Evolutionary conservation across 2,797 vertebrate genomes (phyloP), one percentile per base, ranked within the genome.

Genomic region (Dallia pectoralis): DNA sequence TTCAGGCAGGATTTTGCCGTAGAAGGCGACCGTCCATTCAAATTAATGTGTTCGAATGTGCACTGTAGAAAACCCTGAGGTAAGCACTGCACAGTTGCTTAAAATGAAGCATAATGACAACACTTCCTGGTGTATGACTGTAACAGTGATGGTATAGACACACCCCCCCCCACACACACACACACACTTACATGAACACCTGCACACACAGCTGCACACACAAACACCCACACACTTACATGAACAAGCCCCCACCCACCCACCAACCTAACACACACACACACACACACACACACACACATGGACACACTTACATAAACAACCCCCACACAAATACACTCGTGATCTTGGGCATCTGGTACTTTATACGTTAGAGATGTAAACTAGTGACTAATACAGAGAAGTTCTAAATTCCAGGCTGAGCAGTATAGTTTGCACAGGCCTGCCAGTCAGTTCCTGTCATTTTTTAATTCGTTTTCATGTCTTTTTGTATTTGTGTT

Each of bases 21-120:
- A 25, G 72, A 75, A 81, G 63, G 30, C 79, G 59, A n/a, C 11
- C 74, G 88, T 91, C 84, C 7, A 25, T 78, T 87, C 30, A 16
- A 30, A 64, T 87, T 87, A 81, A 80, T 0, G 64, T 67, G 73
- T 0, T 56, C 22, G 22, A 9, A 51, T 71, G 71, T 40, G 64
- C 68, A 61, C 73, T 65, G 51, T 61, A 63, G 9, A 71, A 74
- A 71, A 77, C 79, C 81, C 79, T 33, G 79, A 79, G 86, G 84
- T 82, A 78, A 76, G 79, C 79, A 75, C 72, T 18, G 30, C n/a
- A 76, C 73, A 62, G 30, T 49, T 71, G 68, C 63, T 77, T 56
- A 56, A n/a, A 59, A 51, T 69, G 77, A 62, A 72, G 32, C 27
- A 14, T 70, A 18, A 72, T 85, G 83, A 86, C 85, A 74, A 85